These are phyloP conservation scores for Phymanthus crucifer DNA, from an alignment of 92 coral and sea anemone species.

Conservation along the genomic window DNA sequence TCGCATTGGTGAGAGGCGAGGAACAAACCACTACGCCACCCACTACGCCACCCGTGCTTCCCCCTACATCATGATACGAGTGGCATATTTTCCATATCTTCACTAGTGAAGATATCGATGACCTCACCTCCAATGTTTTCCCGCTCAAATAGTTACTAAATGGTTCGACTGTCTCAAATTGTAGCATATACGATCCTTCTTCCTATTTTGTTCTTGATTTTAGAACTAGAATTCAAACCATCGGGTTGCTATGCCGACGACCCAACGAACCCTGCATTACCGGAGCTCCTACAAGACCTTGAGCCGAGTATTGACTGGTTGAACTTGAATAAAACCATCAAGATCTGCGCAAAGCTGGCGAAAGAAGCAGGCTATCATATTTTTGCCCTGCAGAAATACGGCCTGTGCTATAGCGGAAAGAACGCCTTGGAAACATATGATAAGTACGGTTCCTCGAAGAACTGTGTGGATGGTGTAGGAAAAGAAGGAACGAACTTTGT, in stretches of 20 bases:
- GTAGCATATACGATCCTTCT: background rate
- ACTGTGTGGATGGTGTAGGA: constrained; percentile 22
- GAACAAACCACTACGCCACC: too few relatives aligned
- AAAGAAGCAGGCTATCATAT: constrained; percentile 14
- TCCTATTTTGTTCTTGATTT: background rate
- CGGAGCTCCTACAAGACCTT: constrained; percentile 23
- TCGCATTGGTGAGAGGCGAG: too few relatives aligned
- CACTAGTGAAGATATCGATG: too few relatives aligned
- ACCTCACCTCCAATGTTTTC: too few relatives aligned
- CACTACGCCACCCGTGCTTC: too few relatives aligned
- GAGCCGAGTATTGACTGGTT: constrained; percentile 17
- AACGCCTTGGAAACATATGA: constrained; percentile 11
- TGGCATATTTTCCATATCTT: too few relatives aligned
- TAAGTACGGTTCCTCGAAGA: constrained; percentile 16
- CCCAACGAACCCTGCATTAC: background rate
- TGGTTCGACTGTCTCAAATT: background rate
- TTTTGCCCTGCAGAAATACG: constrained; percentile 19
- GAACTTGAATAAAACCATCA: constrained; percentile 20
- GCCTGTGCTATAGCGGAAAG: constrained; percentile 32
- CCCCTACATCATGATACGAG: too few relatives aligned
- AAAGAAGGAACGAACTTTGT: constrained; percentile 14
- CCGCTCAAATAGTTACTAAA: background rate
- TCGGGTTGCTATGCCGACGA: constrained; percentile 25
- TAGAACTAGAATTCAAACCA: constrained; percentile 10
- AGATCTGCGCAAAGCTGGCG: constrained; percentile 17